Evolutionary conservation across 2,113 vertebrate species (phyloP).

Genomic region (Cheirogaleus medius): DNA sequence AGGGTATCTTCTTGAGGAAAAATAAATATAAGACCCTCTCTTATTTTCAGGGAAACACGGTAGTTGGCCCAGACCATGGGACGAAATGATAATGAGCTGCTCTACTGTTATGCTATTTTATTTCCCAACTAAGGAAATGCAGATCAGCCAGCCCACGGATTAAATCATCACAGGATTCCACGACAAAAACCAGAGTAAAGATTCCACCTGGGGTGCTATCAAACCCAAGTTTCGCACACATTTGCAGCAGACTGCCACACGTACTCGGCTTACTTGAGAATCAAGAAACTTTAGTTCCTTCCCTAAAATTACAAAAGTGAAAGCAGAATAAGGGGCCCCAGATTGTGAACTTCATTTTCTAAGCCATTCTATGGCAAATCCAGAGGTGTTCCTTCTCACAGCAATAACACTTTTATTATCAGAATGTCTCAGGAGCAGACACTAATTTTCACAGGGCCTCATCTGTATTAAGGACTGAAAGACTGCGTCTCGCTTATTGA

Average conservation of each 20-base stretch:
- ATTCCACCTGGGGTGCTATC: background rate
- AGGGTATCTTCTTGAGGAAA: too few species aligned
- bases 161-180: background rate
- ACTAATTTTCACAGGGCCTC: background rate
- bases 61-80: background rate
- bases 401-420: background rate
- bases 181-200: background rate
- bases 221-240: background rate
- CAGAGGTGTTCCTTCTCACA: background rate
- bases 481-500: background rate
- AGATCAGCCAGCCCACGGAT: background rate
- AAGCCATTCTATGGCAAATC: background rate
- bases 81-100: background rate
- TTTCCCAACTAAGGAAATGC: background rate
- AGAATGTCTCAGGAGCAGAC: background rate
- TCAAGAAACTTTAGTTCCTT: background rate
- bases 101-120: background rate
- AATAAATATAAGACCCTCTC: too few species aligned
- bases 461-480: background rate
- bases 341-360: conserved; percentile 12
- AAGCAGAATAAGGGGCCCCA: background rate
- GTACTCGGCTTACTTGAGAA: background rate
- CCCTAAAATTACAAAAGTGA: background rate
- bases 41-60: too few species aligned
- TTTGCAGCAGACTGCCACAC: background rate